These are phyloP conservation scores for Rhinolophus sinicus DNA, from an alignment of 2,113 vertebrate genomes.

Conservation along the genomic window DNA sequence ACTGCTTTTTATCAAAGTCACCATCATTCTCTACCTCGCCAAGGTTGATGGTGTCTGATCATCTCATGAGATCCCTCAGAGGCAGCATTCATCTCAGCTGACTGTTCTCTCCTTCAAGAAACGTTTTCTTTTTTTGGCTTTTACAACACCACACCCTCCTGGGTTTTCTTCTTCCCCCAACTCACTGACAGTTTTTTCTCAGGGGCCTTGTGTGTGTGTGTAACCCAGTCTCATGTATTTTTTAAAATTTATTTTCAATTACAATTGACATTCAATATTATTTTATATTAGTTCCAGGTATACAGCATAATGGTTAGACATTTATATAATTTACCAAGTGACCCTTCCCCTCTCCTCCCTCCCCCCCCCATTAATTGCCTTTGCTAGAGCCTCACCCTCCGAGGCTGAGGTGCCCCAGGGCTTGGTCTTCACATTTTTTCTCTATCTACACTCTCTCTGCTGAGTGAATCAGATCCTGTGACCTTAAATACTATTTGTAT, in stretches of 20 bases:
- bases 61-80: not conserved
- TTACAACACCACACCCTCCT: not conserved
- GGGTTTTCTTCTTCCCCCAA: not conserved
- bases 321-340: too few relatives aligned
- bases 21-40: not conserved
- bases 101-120: not conserved
- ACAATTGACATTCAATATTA: too few relatives aligned
- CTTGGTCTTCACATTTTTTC: not conserved
- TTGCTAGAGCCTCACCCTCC: not conserved
- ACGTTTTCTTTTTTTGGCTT: not conserved
- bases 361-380: too few relatives aligned
- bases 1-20: not conserved
- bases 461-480: not conserved
- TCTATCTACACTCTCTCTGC: not conserved
- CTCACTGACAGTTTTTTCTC: not conserved
- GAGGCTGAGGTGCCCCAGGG: not conserved
- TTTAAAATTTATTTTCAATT: too few relatives aligned
- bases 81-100: not conserved
- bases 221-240: too few relatives aligned
- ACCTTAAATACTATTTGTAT: constrained; percentile 10
- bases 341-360: too few relatives aligned
- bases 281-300: too few relatives aligned
- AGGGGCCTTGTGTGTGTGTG: not conserved
- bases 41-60: not conserved
- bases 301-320: too few relatives aligned